Conservation (phyloP, 2,888 invertebrate genomes). For the Brenthis daphne region DNA sequence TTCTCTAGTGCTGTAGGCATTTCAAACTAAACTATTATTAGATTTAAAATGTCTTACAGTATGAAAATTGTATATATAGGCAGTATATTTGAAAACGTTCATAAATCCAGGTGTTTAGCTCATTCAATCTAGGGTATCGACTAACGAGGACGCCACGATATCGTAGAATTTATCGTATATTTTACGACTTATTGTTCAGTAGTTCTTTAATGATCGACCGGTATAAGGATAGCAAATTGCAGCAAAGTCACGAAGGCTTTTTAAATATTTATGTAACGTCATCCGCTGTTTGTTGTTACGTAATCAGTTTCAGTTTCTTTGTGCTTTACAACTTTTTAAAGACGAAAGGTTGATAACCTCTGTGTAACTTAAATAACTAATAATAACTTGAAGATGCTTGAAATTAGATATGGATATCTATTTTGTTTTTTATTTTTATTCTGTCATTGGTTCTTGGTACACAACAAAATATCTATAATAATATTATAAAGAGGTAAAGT, state of each 20-base stretch:
- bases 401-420: too few species aligned
- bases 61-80: too few species aligned
- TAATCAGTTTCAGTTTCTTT: constrained; percentile 23
- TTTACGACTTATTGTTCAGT: constrained; percentile 74
- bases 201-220: constrained; percentile 53
- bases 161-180: constrained; percentile 42
- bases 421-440: too few species aligned
- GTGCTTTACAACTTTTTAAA: constrained; percentile 6
- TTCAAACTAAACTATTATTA: too few species aligned
- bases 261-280: constrained; percentile 33
- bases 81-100: neutral
- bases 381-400: too few species aligned
- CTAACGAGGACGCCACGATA: constrained; percentile 55
- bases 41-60: neutral
- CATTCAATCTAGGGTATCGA: constrained; percentile 68
- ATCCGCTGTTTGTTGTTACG: constrained; percentile 22
- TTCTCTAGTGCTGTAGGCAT: too few species aligned
- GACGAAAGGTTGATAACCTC: constrained; percentile 4
- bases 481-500: too few species aligned
- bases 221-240: constrained; percentile 38
- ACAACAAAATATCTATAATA: too few species aligned
- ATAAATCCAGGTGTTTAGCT: constrained; percentile 8
- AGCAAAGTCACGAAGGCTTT: constrained; percentile 47
- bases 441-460: too few species aligned
- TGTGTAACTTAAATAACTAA: neutral